Evolutionary conservation across 2,888 invertebrate species (phyloP).

Genomic region (Alcis repandata): DNA sequence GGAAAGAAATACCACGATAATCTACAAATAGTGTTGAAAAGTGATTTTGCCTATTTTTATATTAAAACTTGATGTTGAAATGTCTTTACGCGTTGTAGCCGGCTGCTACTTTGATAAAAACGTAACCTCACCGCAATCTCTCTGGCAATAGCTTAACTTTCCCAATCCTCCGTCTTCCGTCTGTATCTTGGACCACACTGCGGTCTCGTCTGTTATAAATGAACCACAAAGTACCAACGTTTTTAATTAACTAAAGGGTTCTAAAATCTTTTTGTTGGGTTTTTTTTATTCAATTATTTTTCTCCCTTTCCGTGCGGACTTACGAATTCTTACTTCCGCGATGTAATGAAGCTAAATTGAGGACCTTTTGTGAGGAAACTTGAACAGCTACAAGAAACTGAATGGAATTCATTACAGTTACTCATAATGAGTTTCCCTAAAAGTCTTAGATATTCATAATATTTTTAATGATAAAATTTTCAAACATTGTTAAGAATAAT

Average conservation of each 20-base stretch:
- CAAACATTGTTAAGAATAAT: too few species aligned
- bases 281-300: slow-evolving; percentile 41
- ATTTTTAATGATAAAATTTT: background rate
- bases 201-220: slow-evolving; percentile 46
- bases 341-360: slow-evolving; percentile 27
- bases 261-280: slow-evolving; percentile 46
- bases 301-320: slow-evolving; percentile 32
- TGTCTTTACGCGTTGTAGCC: too few species aligned
- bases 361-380: slow-evolving; percentile 10
- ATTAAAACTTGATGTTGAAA: too few species aligned
- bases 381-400: slow-evolving; percentile 2
- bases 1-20: too few species aligned
- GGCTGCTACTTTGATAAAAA: too few species aligned
- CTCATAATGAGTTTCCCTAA: background rate
- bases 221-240: slow-evolving; percentile 52
- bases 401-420: background rate
- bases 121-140: too few species aligned
- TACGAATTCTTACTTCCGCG: slow-evolving; percentile 27
- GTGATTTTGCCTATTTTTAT: too few species aligned
- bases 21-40: too few species aligned
- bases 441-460: background rate
- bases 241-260: slow-evolving; percentile 60
- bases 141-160: background rate
- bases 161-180: background rate
- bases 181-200: slow-evolving; percentile 23